Evolutionary conservation across 1,140 invertebrate species (phyloP).

Genomic region (Daktulosphaira vitifoliae): DNA sequence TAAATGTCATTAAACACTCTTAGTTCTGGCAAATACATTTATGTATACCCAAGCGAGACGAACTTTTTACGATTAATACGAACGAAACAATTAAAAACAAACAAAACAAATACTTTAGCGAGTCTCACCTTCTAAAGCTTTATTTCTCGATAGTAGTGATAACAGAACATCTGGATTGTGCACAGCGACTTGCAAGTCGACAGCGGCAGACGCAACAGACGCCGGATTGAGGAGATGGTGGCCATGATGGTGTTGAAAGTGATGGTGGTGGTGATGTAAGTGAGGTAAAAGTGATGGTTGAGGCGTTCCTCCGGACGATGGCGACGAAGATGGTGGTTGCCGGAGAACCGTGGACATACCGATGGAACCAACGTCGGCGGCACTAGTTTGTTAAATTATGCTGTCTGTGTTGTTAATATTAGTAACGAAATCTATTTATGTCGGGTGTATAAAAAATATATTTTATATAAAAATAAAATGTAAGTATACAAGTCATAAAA

Average conservation of each 20-base stretch:
- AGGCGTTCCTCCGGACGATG: slow-evolving; percentile 35
- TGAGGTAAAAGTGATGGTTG: slow-evolving; percentile 34
- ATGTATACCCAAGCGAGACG: no score
- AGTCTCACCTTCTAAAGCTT: slow-evolving; percentile 72
- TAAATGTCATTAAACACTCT: no score
- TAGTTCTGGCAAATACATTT: no score
- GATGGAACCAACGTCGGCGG: background rate
- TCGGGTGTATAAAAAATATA: no score
- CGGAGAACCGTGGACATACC: slow-evolving; percentile 33
- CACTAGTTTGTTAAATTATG: background rate
- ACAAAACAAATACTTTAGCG: no score
- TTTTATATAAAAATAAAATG: no score
- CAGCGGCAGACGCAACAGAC: background rate
- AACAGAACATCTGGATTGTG: slow-evolving; percentile 69
- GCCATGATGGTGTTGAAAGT: slow-evolving; percentile 40
- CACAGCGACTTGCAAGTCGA: slow-evolving; percentile 45
- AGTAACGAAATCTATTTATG: no score
- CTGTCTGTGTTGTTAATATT: background rate
- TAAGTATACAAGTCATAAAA: no score
- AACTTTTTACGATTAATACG: no score
- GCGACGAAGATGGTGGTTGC: slow-evolving; percentile 31
- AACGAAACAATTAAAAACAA: no score
- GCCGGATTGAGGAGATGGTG: slow-evolving; percentile 45
- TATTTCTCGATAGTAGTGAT: slow-evolving; percentile 73
- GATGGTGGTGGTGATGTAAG: slow-evolving; percentile 40